Evolutionary conservation across 2,113 vertebrate genomes (phyloP), one percentile per base, ranked within the genome.

Genomic region (Ctenomys sociabilis): DNA sequence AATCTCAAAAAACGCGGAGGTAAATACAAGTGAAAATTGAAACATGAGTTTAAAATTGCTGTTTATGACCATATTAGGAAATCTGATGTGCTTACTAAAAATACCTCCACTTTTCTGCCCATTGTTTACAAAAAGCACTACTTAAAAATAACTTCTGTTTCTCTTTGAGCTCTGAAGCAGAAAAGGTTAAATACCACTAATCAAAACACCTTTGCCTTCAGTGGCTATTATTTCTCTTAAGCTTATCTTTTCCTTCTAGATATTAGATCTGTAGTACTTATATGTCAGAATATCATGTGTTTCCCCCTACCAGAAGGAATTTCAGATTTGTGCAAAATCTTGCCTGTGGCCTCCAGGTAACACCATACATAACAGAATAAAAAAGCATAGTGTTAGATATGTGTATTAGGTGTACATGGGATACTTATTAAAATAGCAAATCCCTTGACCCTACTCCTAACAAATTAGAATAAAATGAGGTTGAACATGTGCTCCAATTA

Each of bases 1-100:
- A 98, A 98, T 98, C 98, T 98, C 98, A 99, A 98, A 98, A 99
- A 99, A 98, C 98, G 98, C 97, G 97, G 99, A 98, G 99, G 99
- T 99, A 98, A 99, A 98, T 98, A 98, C 98, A 98, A 85, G 92
- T 98, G 98, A 95, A 98, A 70, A 98, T 85, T 98, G 98, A 88
- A 98, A 97, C 96, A 95, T 10, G 96, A 91, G 95, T 98, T 98
- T 96, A 97, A 97, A 98, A 97, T 97, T 98, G 97, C 97, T 98
- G 97, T 97, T 98, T 97, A 97, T 90, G 95, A 94, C 98, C 98
- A 98, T 98, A 98, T 98, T 98, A 96, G 97, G 98, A 98, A 97
- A 92, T 97, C 96, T 96, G 96, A 97, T 96, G 91, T 98, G 96
- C 95, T 98, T 98, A 94, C 96, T 98, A 97, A 98, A 98, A 98